Evolutionary conservation across 53 echinoderm and acorn worm genomes (phyloP).

Genomic region (Pentamera pediparva): DNA sequence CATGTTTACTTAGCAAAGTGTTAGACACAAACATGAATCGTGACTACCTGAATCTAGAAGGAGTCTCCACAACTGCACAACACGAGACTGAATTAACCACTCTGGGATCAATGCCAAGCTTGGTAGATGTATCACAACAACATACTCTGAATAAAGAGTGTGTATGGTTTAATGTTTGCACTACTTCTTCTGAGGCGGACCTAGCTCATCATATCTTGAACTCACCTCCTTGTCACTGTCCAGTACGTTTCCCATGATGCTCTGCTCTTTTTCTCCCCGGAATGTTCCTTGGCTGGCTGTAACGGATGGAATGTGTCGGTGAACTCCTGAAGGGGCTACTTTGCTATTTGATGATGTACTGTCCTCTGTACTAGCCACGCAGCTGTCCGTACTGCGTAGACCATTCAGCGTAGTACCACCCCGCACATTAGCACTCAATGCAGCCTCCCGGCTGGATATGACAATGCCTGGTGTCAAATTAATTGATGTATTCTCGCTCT

Average conservation of each 20-base stretch:
- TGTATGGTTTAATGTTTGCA: neutral
- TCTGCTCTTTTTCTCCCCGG: neutral
- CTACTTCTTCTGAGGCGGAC: too few species aligned
- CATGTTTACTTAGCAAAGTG: too few species aligned
- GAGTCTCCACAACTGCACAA: too few species aligned
- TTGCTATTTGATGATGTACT: neutral
- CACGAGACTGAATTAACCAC: too few species aligned
- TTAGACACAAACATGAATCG: too few species aligned
- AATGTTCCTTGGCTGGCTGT: neutral
- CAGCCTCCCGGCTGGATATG: conserved; percentile 6
- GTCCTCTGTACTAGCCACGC: neutral
- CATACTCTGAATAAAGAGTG: too few species aligned
- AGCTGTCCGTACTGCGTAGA: neutral
- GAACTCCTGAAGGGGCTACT: too few species aligned
- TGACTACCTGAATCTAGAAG: too few species aligned
- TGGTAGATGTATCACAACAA: too few species aligned
- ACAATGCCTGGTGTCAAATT: neutral
- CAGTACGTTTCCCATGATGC: conserved; percentile 21
- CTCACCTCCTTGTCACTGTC: conserved; percentile 26
- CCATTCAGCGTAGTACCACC: neutral
- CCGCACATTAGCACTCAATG: conserved; percentile 3
- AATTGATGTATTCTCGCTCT: conserved; percentile 17
- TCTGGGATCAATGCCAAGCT: too few species aligned
- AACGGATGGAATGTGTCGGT: neutral
- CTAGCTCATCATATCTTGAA: too few species aligned